Percentiles rank a stretch among this genome's conserved stretches.
Evolutionary conservation across 2,888 invertebrate species (phyloP).

Genomic region (Polylopha cassiicola): DNA sequence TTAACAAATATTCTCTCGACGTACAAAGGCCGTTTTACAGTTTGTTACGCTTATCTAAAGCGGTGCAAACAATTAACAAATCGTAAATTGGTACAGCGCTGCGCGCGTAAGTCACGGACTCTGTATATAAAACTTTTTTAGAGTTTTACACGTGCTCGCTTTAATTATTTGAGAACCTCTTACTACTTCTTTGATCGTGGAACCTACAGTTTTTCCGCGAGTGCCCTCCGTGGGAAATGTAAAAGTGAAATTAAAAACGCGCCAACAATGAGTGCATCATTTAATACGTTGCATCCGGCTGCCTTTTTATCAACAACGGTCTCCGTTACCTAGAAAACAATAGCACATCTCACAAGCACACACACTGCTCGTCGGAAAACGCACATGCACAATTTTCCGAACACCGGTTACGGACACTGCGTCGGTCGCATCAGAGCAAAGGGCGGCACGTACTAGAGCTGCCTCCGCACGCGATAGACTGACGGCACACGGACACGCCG

Average conservation of each 20-base stretch:
- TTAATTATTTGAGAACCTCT: constrained; percentile 27
- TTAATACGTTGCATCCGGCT: constrained; percentile 55
- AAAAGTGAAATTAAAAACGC: constrained; percentile 56
- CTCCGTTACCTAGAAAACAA: constrained; percentile 74
- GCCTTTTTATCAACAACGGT: constrained; percentile 59
- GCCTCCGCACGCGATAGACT: constrained; percentile 74
- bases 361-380: constrained; percentile 75
- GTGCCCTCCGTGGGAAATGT: constrained; percentile 42
- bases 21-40: constrained; percentile 29
- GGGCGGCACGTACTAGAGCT: constrained; percentile 65
- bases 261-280: constrained; percentile 49
- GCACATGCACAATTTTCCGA: constrained; percentile 78
- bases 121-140: constrained; percentile 40
- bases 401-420: constrained; percentile 74
- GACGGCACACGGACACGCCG: constrained; percentile 51
- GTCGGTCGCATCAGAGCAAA: constrained; percentile 71
- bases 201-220: constrained; percentile 36
- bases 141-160: constrained; percentile 27
- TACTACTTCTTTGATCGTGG: constrained; percentile 28
- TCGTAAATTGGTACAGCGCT: constrained; percentile 56
- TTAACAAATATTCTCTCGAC: constrained; percentile 3
- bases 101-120: constrained; percentile 45
- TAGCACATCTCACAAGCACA: constrained; percentile 76
- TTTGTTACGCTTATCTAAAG: constrained; percentile 62
- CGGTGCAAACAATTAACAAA: constrained; percentile 63